Base-by-base conservation (phyloP, 2,888 invertebrate genomes). In the Sesamia inferens region DNA sequence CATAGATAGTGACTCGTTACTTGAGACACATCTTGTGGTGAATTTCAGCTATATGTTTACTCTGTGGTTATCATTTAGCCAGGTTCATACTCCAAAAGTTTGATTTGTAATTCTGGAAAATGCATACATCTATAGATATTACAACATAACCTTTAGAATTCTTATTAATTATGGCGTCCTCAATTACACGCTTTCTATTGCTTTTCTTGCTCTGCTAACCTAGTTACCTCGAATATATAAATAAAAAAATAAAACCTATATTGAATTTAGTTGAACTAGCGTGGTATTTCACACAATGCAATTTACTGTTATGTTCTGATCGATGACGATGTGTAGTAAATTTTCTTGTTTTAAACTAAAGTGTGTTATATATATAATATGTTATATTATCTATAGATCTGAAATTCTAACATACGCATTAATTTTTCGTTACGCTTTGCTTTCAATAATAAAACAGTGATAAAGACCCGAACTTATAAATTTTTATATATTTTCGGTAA, bases 301-400 rank as follows among this genome's bases (percentile, higher is more conserved):
- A 76, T 76, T 65, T 73, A 77, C 59, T 71, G 71, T 71, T 74
- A 76, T 81, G 79, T 74, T 76, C 63, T 76, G 74, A 81, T 85
- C 79, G 81, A 85, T 79, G 72, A 76, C 65, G 55, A 71, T 55
- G 58, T 75, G 61, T 57, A 66, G 59, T 51, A 66, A 39, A n/a
- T 54, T 62, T 81, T 67, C 58, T 75, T 74, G 58, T 64, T 74
- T 74, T 42, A 55, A 79, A 59, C 19, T 39, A 44, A 54, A 31
- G 47, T 66, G 71, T 65, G 58, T 48, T 71, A 48, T 13, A 31
- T 31, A n/a, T n/a, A n/a, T n/a, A n/a, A n/a, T n/a, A n/a, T n/a
- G n/a, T n/a, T 71, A 48, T 13, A 31, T 31, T 31, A 2, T 31
- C 31, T 63, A 48, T 47, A 54, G 10, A 4, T 44, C 16, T 58